Conservation (phyloP, 2,797 vertebrate genomes). For the Ataeniobius toweri region DNA sequence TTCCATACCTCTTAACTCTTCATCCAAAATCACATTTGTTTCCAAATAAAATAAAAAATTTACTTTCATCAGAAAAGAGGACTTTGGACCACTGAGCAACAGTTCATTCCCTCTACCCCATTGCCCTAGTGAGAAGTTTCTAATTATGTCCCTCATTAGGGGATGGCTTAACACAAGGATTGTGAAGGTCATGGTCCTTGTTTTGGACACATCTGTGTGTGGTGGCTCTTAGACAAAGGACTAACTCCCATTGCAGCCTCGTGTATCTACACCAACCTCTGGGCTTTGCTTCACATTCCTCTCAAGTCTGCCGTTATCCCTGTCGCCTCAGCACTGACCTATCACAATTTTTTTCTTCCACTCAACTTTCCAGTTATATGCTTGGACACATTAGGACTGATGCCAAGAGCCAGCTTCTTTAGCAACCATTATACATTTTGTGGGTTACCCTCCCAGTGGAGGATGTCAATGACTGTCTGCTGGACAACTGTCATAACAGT, state of each 20-base stretch:
- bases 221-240: background rate
- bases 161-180: background rate
- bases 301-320: too few relatives aligned
- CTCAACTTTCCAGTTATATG: background rate
- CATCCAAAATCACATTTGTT: too few relatives aligned
- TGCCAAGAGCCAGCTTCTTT: background rate
- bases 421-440: too few relatives aligned
- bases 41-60: background rate
- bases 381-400: background rate
- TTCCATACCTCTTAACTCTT: background rate
- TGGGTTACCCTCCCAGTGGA: background rate
- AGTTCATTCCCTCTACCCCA: background rate
- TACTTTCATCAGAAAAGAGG: background rate
- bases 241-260: too few relatives aligned
- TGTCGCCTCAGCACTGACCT: background rate
- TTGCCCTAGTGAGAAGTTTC: background rate
- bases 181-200: background rate
- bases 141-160: background rate
- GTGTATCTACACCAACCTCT: too few relatives aligned
- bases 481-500: too few relatives aligned
- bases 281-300: too few relatives aligned
- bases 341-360: background rate
- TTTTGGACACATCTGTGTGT: too few relatives aligned
- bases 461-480: background rate
- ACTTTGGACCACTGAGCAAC: background rate